Conservation (phyloP, 2,888 invertebrate genomes). For the Oligia strigilis region DNA sequence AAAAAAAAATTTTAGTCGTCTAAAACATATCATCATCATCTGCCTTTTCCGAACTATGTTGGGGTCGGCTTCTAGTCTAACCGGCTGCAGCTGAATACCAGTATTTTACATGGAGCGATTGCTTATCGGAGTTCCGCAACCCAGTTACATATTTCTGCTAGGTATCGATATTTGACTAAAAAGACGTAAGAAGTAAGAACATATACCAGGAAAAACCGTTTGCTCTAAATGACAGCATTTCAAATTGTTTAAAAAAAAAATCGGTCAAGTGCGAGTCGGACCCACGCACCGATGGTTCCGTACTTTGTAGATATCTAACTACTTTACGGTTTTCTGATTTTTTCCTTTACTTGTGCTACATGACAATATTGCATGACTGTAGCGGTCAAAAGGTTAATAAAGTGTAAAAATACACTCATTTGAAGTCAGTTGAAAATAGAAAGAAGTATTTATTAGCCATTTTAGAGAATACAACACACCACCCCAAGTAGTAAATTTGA, state of each 20-base stretch:
- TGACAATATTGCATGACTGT: too few relatives aligned
- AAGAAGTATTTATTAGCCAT: neutral
- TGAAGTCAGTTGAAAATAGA: neutral
- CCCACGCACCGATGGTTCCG: too few relatives aligned
- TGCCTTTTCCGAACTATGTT: neutral
- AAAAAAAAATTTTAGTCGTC: neutral
- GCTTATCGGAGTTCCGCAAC: neutral
- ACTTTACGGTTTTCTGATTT: too few relatives aligned
- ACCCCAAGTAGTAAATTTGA: slow-evolving; percentile 36
- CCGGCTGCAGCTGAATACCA: neutral
- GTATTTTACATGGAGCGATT: neutral
- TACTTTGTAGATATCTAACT: too few relatives aligned
- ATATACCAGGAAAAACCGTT: neutral
- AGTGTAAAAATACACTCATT: neutral
- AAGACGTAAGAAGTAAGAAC: neutral
- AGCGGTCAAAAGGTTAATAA: neutral
- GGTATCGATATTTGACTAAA: neutral
- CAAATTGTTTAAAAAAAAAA: too few relatives aligned
- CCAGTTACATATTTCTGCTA: neutral
- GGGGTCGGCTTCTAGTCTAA: neutral
- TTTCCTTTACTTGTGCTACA: too few relatives aligned
- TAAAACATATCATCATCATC: neutral
- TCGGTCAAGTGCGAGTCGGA: too few relatives aligned
- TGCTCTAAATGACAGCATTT: neutral
- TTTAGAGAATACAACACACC: slow-evolving; percentile 9